These are phyloP conservation scores for Drosophila bunnanda DNA, from an alignment of 2,888 invertebrate species.

Conservation along the genomic window DNA sequence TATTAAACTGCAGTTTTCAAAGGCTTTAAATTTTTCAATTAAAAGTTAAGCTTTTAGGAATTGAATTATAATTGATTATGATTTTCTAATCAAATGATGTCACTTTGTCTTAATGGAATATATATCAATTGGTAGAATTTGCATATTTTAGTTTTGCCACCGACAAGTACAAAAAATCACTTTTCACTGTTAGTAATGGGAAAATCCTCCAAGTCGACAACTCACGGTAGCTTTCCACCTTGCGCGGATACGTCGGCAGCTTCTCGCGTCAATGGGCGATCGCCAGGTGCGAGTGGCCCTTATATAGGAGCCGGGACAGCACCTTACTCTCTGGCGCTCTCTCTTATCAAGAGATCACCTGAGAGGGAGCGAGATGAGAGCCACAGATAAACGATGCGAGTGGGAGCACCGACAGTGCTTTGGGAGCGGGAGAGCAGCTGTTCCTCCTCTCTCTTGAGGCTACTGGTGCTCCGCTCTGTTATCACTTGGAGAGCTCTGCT, in stretches of 20 bases:
- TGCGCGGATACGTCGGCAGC: conserved; percentile 17
- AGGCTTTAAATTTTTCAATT: background rate
- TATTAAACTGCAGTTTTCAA: background rate
- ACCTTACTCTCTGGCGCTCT: background rate
- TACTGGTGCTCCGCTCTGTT: conserved; percentile 7
- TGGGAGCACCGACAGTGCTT: background rate
- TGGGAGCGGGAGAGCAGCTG: conserved; percentile 5
- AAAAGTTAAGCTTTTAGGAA: background rate
- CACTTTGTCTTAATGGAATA: background rate
- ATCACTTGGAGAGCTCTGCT: conserved; percentile 3
- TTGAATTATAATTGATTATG: background rate
- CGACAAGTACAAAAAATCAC: background rate
- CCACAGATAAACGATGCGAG: conserved; percentile 23
- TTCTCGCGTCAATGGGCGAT: conserved; percentile 17
- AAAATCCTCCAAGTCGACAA: conserved; percentile 7
- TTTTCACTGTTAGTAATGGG: conserved; percentile 17
- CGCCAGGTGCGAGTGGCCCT: conserved; percentile 2
- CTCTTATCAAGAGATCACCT: conserved; percentile 25
- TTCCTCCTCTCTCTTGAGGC: background rate
- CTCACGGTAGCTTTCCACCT: conserved; percentile 28
- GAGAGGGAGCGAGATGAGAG: conserved; percentile 13
- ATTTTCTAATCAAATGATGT: background rate
- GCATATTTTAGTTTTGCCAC: background rate
- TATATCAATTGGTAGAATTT: background rate
- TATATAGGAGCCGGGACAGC: conserved; percentile 15